These are phyloP conservation scores for Capreolus pygargus DNA, from an alignment of 2,113 vertebrate species.

Conservation along the genomic window DNA sequence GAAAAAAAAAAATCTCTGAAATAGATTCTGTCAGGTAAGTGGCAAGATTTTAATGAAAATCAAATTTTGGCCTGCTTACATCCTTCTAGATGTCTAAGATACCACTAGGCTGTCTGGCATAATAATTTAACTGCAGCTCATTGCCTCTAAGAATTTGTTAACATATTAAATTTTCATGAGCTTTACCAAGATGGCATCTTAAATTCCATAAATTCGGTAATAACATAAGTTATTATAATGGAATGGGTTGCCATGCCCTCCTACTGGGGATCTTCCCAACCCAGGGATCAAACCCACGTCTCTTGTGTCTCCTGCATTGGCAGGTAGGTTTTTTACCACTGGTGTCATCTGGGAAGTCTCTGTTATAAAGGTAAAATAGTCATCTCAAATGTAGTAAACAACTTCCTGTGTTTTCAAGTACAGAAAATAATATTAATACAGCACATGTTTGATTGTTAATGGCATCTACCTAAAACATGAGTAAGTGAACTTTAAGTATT, in stretches of 20 bases:
- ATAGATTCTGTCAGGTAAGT: neutral
- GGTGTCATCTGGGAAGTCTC: neutral
- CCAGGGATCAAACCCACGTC: neutral
- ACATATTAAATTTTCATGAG: neutral
- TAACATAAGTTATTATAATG: neutral
- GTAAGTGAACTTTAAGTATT: neutral
- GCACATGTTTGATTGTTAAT: neutral
- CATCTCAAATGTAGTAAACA: conserved; percentile 4
- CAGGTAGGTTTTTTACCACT: neutral
- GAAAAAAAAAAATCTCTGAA: conserved; percentile 40
- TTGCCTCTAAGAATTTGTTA: neutral
- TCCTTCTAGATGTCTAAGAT: neutral
- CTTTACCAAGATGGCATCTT: neutral
- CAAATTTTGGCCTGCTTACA: neutral
- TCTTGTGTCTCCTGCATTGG: neutral
- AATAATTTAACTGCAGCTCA: neutral
- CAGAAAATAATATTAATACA: neutral
- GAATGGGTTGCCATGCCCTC: neutral
- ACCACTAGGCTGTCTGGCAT: neutral
- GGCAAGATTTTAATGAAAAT: conserved; percentile 10
- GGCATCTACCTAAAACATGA: neutral
- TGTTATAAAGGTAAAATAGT: neutral
- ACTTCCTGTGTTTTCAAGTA: conserved; percentile 25
- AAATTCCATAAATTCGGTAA: neutral
- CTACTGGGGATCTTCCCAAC: neutral